These are phyloP conservation scores for Apteryx mantelli DNA, from an alignment of 2,113 vertebrate species.

Conservation along the genomic window DNA sequence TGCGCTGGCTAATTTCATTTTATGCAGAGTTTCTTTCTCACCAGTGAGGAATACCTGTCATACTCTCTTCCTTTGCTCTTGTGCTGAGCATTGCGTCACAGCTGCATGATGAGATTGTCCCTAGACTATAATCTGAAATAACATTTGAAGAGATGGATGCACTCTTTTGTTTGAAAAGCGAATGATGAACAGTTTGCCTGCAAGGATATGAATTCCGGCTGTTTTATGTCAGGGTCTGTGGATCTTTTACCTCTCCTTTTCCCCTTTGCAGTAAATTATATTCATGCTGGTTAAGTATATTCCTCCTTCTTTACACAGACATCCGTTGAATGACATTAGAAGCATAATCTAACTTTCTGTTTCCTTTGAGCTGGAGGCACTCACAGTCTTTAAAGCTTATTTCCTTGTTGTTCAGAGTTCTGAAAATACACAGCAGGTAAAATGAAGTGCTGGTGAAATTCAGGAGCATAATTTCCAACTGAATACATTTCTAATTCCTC, in stretches of 20 bases:
- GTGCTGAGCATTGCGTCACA: neutral
- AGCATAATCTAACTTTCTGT: neutral
- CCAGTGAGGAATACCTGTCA: neutral
- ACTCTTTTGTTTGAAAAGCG: constrained; percentile 16
- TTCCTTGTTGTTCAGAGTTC: neutral
- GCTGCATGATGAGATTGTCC: neutral
- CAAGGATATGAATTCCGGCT: neutral
- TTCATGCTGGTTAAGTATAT: neutral
- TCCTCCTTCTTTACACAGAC: neutral
- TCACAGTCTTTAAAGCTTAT: neutral
- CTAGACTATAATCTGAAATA: neutral
- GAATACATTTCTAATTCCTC: neutral
- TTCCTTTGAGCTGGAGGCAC: neutral
- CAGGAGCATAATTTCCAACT: neutral
- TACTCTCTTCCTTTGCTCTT: neutral
- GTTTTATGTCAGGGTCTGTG: neutral
- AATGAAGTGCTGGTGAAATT: neutral
- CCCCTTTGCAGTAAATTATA: neutral
- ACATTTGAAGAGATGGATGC: neutral
- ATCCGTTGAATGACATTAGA: neutral
- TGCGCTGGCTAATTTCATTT: neutral
- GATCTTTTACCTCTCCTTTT: neutral
- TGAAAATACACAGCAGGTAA: neutral
- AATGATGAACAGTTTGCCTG: neutral
- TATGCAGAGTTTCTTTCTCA: neutral